Base-by-base conservation (phyloP, 1,140 invertebrate genomes). In the Tetramorium parvispinum region DNA sequence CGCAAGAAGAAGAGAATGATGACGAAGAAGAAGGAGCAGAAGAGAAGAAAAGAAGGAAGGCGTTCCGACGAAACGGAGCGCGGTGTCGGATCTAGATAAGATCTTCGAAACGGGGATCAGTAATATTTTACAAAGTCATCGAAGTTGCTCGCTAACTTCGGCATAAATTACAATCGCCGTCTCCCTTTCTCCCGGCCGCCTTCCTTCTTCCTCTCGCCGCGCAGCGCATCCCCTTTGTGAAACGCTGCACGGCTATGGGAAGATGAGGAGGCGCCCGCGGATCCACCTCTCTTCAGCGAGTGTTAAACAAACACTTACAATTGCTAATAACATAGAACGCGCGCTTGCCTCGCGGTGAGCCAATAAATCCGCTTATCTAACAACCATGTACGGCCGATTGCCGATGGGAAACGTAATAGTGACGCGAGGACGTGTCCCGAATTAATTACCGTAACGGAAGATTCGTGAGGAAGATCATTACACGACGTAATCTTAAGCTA, bases 91-190 rank as follows among this genome's bases (percentile, higher is more conserved):
- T 71, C 82, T 77, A 89, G 92, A 93, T 93, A 93, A 92, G 88
- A 93, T 93, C 92, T 92, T 81, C 89, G 86, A 93, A 92, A 91
- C 89, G 85, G 87, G 92, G 88, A 94, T 93, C 93, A 89, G 93
- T 93, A 92, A 94, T 94, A 94, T 94, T 93, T 94, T 92, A 94
- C 92, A 91, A 93, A 94, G 93, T 94, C 93, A 94, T 94, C 93
- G 93, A 94, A 93, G 93, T 93, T 93, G 88, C 89, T 92, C 92
- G 92, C 93, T 93, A 93, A 94, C 92, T 94, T 94, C 73, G 91
- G 93, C 91, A 94, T 94, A 93, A 94, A 94, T 94, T 93, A 94
- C 89, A 86, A 88, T 89, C 65, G 63, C 75, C 21, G 68, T 70
- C 88, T 85, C 63, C 49, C 43, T 76, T 68, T 53, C 68, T 66